phyloP scores from a whole-genome alignment of 2,888 invertebrate genomes.

The Archips crataeganus region DNA sequence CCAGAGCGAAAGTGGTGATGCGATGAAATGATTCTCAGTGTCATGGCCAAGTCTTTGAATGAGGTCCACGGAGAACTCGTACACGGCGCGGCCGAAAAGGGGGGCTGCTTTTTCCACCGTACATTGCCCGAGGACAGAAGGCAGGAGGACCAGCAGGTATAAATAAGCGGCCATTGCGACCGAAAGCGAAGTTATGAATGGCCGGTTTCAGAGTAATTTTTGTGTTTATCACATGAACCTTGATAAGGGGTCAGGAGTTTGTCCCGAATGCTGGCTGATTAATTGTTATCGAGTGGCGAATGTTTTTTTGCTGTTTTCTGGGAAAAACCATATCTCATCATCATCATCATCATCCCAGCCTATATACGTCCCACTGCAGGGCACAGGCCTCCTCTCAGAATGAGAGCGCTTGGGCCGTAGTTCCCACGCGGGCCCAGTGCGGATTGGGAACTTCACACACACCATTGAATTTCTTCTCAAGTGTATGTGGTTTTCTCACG shows the following conservation, averaged over 20 bases:
- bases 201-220: conserved; percentile 2
- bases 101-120: conserved; percentile 50
- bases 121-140: conserved; percentile 57
- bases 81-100: conserved; percentile 57
- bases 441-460: no score
- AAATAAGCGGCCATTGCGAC: conserved; percentile 49
- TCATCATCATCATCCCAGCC: no score
- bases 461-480: no score
- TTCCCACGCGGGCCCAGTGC: no score
- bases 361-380: no score
- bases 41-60: conserved; percentile 56
- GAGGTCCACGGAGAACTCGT: conserved; percentile 56
- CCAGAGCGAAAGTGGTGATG: conserved; percentile 72
- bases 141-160: conserved; percentile 46
- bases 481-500: no score
- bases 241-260: conserved; percentile 40
- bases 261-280: conserved; percentile 33
- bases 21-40: conserved; percentile 71
- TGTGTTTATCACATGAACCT: conserved; percentile 37
- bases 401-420: no score
- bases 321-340: no score
- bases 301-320: conserved; percentile 13
- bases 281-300: conserved; percentile 3
- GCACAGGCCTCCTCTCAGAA: no score
- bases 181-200: conserved; percentile 32